Evolutionary conservation across 2,888 invertebrate species (phyloP).

Genomic region (Nudaria mundana): DNA sequence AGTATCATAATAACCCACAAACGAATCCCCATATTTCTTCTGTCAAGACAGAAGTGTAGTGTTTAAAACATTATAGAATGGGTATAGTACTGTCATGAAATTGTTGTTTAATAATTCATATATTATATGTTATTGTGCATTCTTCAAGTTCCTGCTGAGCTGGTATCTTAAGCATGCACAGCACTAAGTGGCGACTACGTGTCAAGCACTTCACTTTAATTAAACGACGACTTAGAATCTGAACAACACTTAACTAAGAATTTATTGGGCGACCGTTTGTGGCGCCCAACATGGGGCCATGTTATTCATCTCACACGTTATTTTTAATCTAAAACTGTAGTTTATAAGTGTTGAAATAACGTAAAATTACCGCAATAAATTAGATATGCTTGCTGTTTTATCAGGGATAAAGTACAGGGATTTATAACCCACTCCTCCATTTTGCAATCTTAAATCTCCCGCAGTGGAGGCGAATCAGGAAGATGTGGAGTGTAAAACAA

Average conservation of each 20-base stretch:
- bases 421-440: slow-evolving; percentile 22
- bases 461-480: slow-evolving; percentile 19
- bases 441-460: slow-evolving; percentile 25
- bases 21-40: too few relatives aligned
- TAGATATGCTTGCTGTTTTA: slow-evolving; percentile 23
- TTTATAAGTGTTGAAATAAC: slow-evolving; percentile 19
- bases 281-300: slow-evolving; percentile 41
- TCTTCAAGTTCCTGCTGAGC: slow-evolving; percentile 27
- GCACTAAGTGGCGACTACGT: slow-evolving; percentile 48
- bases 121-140: too few relatives aligned
- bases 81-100: too few relatives aligned
- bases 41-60: too few relatives aligned
- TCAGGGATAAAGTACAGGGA: slow-evolving; percentile 18
- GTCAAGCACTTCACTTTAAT: slow-evolving; percentile 56
- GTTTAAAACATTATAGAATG: too few relatives aligned
- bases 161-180: slow-evolving; percentile 41
- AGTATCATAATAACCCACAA: too few relatives aligned
- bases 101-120: too few relatives aligned
- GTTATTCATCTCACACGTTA: slow-evolving; percentile 27
- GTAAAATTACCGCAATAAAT: slow-evolving; percentile 22
- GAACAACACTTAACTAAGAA: slow-evolving; percentile 37
- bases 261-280: slow-evolving; percentile 31
- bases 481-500: slow-evolving; percentile 19
- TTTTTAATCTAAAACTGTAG: slow-evolving; percentile 11
- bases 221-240: slow-evolving; percentile 62